Evolutionary conservation across 2,113 vertebrate species (phyloP).

Genomic region (Amia ocellicauda): DNA sequence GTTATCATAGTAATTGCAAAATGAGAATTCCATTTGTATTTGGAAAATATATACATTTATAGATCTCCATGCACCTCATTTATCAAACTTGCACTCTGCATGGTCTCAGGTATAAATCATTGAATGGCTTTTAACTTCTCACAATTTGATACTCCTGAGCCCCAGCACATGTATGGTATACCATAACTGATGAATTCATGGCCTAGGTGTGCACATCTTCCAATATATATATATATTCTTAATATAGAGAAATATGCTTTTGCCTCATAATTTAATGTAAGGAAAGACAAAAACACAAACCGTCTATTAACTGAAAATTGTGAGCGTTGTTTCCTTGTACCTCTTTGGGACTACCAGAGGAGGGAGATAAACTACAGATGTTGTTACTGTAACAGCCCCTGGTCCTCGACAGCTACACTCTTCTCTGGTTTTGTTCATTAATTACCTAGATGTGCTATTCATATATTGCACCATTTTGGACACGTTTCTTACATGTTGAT

Average conservation of each 20-base stretch:
- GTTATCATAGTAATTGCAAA: not conserved
- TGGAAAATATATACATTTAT: not conserved
- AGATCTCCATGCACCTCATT: not conserved
- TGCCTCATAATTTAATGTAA: no score
- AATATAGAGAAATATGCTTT: no score
- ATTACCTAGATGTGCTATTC: no score
- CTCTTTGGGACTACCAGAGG: not conserved
- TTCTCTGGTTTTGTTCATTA: no score
- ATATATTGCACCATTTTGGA: no score
- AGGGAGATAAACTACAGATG: not conserved
- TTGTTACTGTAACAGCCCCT: not conserved
- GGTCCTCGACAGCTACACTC: no score
- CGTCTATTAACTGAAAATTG: no score
- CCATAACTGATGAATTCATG: not conserved
- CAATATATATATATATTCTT: no score
- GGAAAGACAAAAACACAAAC: no score
- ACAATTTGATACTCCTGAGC: not conserved
- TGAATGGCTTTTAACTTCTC: constrained; percentile 13
- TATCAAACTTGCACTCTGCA: constrained; percentile 2
- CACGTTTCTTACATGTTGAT: no score
- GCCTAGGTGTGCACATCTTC: not conserved
- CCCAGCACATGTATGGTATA: not conserved
- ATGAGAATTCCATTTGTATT: not conserved
- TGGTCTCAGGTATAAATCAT: not conserved
- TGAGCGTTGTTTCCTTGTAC: not conserved